Evolutionary conservation across 2,888 invertebrate species (phyloP).

Genomic region (Melinopterus prodromus): DNA sequence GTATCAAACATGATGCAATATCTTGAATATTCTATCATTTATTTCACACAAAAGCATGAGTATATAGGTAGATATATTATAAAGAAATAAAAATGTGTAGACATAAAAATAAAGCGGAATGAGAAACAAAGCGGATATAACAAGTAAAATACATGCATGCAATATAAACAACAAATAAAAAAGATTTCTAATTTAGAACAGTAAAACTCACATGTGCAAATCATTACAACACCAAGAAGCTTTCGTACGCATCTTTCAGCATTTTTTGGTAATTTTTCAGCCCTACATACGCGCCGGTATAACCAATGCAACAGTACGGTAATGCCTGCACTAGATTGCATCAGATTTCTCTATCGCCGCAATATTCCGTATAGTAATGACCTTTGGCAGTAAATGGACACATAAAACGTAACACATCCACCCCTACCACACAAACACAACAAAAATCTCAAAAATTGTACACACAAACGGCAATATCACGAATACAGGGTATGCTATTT

Average conservation of each 20-base stretch:
- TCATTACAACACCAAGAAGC: no score
- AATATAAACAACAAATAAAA: no score
- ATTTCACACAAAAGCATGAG: no score
- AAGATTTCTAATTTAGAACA: no score
- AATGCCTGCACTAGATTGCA: slow-evolving; percentile 14
- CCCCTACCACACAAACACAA: slow-evolving; percentile 9
- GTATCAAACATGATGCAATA: no score
- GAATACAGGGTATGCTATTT: slow-evolving; percentile 8
- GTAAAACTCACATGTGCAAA: no score
- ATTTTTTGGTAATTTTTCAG: not conserved
- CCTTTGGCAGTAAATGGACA: slow-evolving; percentile 12
- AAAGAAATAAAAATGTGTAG: no score
- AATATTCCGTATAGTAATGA: not conserved
- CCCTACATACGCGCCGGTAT: not conserved
- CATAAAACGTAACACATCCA: not conserved
- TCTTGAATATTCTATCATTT: no score
- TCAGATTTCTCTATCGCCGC: slow-evolving; percentile 15
- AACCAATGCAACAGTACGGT: not conserved
- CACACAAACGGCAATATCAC: slow-evolving; percentile 9
- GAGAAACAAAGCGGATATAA: no score
- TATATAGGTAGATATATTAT: no score
- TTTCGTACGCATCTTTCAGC: not conserved
- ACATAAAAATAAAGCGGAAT: no score
- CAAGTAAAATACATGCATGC: no score
- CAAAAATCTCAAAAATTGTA: slow-evolving; percentile 6